Conservation (phyloP, 2,113 vertebrate species). For the Mesitornis unicolor region DNA sequence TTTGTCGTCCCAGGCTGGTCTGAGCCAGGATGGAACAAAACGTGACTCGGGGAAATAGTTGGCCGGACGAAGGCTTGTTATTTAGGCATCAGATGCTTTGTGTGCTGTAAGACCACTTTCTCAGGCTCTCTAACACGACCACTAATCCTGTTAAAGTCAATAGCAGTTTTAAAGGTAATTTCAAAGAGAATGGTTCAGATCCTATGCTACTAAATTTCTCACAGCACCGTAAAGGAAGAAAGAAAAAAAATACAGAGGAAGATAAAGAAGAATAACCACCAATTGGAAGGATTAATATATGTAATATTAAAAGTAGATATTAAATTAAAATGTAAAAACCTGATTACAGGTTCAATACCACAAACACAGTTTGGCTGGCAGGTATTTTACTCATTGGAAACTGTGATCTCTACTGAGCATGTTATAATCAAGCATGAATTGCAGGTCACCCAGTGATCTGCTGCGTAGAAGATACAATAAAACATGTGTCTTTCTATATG, state of each 20-base stretch:
- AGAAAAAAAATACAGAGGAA: background rate
- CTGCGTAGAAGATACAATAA: background rate
- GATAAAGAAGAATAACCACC: background rate
- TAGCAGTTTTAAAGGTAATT: conserved; percentile 8
- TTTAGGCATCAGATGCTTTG: background rate
- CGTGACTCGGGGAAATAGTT: background rate
- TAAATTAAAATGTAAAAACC: background rate
- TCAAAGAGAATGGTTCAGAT: background rate
- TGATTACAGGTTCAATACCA: background rate
- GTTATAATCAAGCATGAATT: background rate
- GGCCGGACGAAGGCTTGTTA: background rate
- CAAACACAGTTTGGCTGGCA: background rate
- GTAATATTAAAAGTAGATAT: background rate
- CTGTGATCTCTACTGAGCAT: background rate
- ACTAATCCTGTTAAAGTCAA: background rate
- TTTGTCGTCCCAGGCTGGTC: background rate
- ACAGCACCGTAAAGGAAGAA: background rate
- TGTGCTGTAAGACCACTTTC: background rate
- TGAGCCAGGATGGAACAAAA: background rate
- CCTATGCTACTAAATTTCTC: background rate
- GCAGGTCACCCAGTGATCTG: background rate
- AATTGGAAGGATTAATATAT: background rate
- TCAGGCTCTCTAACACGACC: background rate
- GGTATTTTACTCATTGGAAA: background rate
- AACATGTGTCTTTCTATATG: background rate